Conservation (phyloP, 2,113 vertebrate genomes). For the Crotalus viridis region DNA sequence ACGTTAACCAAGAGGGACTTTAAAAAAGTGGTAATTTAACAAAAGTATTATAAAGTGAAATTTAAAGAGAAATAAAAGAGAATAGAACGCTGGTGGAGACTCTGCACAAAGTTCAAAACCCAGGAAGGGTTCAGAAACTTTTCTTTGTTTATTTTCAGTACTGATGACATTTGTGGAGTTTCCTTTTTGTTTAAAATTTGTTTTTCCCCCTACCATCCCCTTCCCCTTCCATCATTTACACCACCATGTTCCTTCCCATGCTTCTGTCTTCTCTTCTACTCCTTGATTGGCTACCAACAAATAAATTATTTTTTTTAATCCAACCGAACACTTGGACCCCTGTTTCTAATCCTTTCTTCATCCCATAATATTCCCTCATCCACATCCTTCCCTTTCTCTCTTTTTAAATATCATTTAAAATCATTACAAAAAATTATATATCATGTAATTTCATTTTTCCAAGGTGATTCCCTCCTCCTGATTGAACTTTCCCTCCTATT, state of each 20-base stretch:
- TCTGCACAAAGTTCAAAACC: slow-evolving; percentile 81
- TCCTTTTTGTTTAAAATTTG: slow-evolving; percentile 67
- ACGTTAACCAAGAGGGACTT: slow-evolving; percentile 99
- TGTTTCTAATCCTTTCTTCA: neutral
- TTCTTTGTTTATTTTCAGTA: slow-evolving; percentile 84
- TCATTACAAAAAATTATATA: slow-evolving; percentile 26
- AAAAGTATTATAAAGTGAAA: slow-evolving; percentile 78
- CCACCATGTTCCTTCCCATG: slow-evolving; percentile 69
- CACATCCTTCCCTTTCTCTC: slow-evolving; percentile 29
- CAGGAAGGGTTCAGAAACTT: slow-evolving; percentile 88
- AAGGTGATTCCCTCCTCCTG: neutral
- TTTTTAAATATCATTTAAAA: neutral
- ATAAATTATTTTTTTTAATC: slow-evolving; percentile 24
- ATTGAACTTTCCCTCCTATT: slow-evolving; percentile 48
- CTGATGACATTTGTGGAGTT: slow-evolving; percentile 97
- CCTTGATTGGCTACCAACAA: slow-evolving; percentile 41
- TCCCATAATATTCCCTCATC: neutral
- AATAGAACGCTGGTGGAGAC: slow-evolving; percentile 93
- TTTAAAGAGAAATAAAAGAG: slow-evolving; percentile 61
- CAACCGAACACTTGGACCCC: slow-evolving; percentile 43
- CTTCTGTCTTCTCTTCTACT: slow-evolving; percentile 54
- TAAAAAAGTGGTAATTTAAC: slow-evolving; percentile 77
- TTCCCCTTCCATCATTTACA: slow-evolving; percentile 42
- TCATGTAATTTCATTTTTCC: slow-evolving; percentile 17
- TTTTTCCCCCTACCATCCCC: slow-evolving; percentile 66